Evolutionary conservation across 2,888 invertebrate genomes (phyloP), one percentile per base, ranked within the genome.

Genomic region (Coecobrya sp.): DNA sequence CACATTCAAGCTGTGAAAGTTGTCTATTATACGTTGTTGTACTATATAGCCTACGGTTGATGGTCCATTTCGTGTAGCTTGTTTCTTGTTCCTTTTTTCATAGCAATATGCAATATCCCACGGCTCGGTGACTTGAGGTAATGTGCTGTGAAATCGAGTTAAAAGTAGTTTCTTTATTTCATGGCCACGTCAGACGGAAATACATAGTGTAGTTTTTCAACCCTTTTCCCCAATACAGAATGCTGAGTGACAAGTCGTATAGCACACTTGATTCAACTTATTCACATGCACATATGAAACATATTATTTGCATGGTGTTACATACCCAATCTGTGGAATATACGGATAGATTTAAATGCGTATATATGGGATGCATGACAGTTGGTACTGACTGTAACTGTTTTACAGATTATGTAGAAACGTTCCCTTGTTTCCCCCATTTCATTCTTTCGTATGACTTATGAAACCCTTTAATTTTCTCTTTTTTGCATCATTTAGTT

Each of bases 101-200:
- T 42, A 8, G 84, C 85, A 90, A 70, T 93, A 89, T 92, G 92
- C 92, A 90, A 93, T 92, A 93, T 92, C 88, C 93, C 93, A 93
- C 79, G 94, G 93, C 85, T 93, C 93, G 93, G 86, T 94, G 93
- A 89, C 22, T 87, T 52, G 70, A 90, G 70, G 93, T 94, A 94
- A 94, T 93, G 94, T 94, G 73, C 90, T 93, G 94, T 94, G 94
- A 94, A 94, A 94, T 94, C 93, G 92, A 93, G 93, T 94, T 92
- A 94, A 93, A 94, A 92, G 86, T 92, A 92, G 88, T 68, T 82
- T 42, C 68, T 79, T 89, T 62, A 85, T 87, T 73, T 52, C 68
- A 89, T 86, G 70, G 25, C 73, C 55, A 70, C 45, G 52, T 73
- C 52, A 73, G n/a, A 84, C 25, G 85, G 82, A 84, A 22, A 30